These are phyloP conservation scores for Stegophylla sp. DNA, from an alignment of 2,888 invertebrate species.

Conservation along the genomic window DNA sequence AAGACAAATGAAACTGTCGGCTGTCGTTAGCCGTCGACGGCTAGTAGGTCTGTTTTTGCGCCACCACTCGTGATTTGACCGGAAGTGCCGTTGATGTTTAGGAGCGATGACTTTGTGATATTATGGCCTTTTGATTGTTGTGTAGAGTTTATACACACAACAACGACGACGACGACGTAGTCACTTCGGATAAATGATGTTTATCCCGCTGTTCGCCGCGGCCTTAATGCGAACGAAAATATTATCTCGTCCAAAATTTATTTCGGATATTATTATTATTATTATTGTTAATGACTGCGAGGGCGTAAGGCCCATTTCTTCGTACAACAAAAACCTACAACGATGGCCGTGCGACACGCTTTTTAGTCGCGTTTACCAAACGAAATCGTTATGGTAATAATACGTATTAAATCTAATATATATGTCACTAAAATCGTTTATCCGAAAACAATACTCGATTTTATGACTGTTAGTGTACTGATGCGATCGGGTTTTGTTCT, in stretches of 20 bases:
- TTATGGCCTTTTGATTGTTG: conserved; percentile 4
- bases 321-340: no score
- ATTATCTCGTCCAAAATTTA: not conserved
- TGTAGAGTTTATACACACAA: no score
- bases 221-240: not conserved
- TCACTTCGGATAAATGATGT: conserved; percentile 21
- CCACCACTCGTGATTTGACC: conserved; percentile 1
- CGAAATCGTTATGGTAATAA: no score
- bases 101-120: not conserved
- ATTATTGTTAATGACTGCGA: no score
- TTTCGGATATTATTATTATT: not conserved
- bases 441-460: no score
- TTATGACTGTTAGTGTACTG: no score
- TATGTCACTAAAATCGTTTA: no score
- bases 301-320: no score
- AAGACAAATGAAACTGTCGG: conserved; percentile 44
- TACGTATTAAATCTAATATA: no score
- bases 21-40: conserved; percentile 3
- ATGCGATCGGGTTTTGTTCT: no score
- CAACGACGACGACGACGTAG: not conserved
- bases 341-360: no score
- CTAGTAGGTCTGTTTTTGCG: conserved; percentile 16
- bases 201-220: not conserved
- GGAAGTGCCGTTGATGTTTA: conserved; percentile 19
- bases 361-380: no score